A percentile compares a stretch with the other conserved stretches of the same genome.
Evolutionary conservation across 2,888 invertebrate genomes (phyloP).

Genomic region (Agonopterix subpropinquella): DNA sequence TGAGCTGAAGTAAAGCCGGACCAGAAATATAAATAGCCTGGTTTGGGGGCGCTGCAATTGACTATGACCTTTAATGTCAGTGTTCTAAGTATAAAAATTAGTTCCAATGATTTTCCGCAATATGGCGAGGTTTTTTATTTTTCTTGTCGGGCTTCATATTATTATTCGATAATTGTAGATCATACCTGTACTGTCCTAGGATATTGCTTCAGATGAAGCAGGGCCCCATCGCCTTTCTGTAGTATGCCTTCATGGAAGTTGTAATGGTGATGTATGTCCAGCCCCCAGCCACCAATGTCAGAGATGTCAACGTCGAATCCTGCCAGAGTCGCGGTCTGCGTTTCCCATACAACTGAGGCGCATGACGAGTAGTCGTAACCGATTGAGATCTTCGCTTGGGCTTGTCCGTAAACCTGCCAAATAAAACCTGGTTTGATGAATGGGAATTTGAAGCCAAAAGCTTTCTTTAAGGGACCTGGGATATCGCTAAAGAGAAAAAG

Average conservation of each 20-base stretch:
- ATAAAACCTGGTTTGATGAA: background rate
- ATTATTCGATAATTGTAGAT: too few relatives aligned
- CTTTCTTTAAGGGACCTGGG: too few relatives aligned
- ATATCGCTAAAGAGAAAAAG: too few relatives aligned
- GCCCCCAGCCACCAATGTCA: slow-evolving; percentile 97
- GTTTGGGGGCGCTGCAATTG: too few relatives aligned
- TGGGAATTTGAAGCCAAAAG: too few relatives aligned
- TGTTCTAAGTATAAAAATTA: too few relatives aligned
- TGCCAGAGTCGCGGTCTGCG: slow-evolving; percentile 93
- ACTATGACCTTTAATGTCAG: too few relatives aligned
- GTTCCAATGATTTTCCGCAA: too few relatives aligned
- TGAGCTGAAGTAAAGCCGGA: too few relatives aligned
- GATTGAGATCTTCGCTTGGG: slow-evolving; percentile 90
- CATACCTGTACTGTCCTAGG: slow-evolving; percentile 86
- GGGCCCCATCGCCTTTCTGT: slow-evolving; percentile 98
- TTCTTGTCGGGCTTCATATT: too few relatives aligned
- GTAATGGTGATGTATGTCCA: slow-evolving; percentile 98
- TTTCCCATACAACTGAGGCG: slow-evolving; percentile 93
- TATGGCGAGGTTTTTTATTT: too few relatives aligned
- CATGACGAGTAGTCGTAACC: slow-evolving; percentile 97
- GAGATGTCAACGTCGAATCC: slow-evolving; percentile 98
- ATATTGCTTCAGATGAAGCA: slow-evolving; percentile 94
- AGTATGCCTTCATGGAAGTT: slow-evolving; percentile 98
- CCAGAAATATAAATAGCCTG: too few relatives aligned
- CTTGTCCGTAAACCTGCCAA: slow-evolving; percentile 84